Conservation (phyloP, 2,797 vertebrate species). For the Mormyrops attenuatus region DNA sequence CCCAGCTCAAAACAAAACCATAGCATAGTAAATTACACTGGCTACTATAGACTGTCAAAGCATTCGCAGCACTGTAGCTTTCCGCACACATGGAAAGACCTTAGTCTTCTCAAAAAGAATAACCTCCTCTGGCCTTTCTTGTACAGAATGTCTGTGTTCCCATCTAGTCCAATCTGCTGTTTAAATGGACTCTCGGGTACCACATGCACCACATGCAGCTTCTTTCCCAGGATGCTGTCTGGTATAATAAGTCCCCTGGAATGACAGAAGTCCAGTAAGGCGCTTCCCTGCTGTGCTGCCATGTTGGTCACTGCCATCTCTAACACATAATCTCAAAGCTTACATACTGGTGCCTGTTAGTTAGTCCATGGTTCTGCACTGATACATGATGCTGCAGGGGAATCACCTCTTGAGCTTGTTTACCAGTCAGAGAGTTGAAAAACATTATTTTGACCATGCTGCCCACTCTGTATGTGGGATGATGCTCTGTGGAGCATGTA, state of each 20-base stretch:
- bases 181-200: not conserved
- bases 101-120: not conserved
- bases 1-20: not conserved
- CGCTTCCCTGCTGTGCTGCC: not conserved
- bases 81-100: not conserved
- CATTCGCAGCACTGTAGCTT: not conserved
- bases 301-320: not conserved
- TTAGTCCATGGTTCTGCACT: not conserved
- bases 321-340: not conserved
- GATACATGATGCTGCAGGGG: not conserved
- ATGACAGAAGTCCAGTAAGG: not conserved
- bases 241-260: not conserved
- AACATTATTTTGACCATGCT: not conserved
- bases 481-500: not conserved
- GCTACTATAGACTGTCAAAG: not conserved
- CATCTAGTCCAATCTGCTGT: not conserved
- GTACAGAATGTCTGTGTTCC: not conserved
- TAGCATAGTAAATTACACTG: not conserved
- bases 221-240: not conserved
- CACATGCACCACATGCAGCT: not conserved
- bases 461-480: not conserved
- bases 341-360: not conserved
- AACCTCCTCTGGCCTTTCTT: not conserved
- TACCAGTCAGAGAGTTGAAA: not conserved
- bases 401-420: not conserved